These are phyloP conservation scores for Saguinus midas DNA, from an alignment of 2,113 vertebrate genomes.

Conservation along the genomic window DNA sequence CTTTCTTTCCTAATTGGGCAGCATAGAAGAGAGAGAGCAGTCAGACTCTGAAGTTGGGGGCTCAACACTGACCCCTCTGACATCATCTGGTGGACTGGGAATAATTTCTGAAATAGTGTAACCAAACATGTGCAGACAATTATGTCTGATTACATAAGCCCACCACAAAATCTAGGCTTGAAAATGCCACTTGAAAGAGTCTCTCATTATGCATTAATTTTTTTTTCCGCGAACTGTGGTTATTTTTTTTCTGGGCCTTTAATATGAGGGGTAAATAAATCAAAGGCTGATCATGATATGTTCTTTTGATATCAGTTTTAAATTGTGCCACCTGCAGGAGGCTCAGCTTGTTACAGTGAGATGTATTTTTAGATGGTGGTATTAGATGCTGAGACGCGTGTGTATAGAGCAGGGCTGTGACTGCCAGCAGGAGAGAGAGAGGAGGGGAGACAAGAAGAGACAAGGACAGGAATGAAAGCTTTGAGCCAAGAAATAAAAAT, in stretches of 20 bases:
- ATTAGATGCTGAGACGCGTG: slow-evolving; percentile 24
- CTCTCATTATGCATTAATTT: slow-evolving; percentile 79
- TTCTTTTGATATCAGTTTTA: slow-evolving; percentile 78
- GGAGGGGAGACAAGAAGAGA: not conserved
- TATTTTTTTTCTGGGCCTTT: slow-evolving; percentile 82
- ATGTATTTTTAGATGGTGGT: slow-evolving; percentile 67
- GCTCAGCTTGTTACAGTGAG: slow-evolving; percentile 50
- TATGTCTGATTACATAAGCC: slow-evolving; percentile 83
- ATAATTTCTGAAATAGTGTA: slow-evolving; percentile 80
- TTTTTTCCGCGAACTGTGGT: slow-evolving; percentile 62
- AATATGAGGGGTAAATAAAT: slow-evolving; percentile 77
- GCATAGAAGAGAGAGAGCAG: rapidly evolving
- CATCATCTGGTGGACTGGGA: slow-evolving; percentile 76
- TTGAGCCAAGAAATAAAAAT: slow-evolving; percentile 58
- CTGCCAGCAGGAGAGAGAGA: not conserved
- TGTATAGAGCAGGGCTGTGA: not conserved
- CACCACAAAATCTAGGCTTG: slow-evolving; percentile 72
- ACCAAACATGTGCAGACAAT: slow-evolving; percentile 85
- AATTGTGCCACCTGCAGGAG: slow-evolving; percentile 72
- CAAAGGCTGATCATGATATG: slow-evolving; percentile 71
- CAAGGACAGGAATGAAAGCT: slow-evolving; percentile 10
- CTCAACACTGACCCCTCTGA: slow-evolving; percentile 59
- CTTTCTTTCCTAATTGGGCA: not conserved
- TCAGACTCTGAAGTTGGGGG: not conserved
- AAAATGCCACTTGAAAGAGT: slow-evolving; percentile 82